These are phyloP conservation scores for Ornithoptera priamus DNA, from an alignment of 2,888 invertebrate genomes.

Conservation along the genomic window DNA sequence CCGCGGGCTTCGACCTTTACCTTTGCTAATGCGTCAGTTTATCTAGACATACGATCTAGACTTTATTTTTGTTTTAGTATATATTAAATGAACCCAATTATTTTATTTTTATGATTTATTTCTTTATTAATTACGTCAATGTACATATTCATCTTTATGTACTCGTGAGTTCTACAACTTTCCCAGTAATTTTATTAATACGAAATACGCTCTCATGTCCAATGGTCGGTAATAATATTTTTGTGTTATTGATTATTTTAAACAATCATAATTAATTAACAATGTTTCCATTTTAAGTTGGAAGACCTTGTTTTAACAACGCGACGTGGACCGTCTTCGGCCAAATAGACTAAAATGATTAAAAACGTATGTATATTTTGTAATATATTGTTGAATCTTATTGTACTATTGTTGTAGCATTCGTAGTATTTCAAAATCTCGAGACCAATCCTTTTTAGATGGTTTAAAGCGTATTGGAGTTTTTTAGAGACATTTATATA, in stretches of 20 bases:
- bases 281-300: background rate
- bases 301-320: slow-evolving; percentile 21
- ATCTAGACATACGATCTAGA: slow-evolving; percentile 1
- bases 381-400: slow-evolving; percentile 69
- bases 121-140: too few relatives aligned
- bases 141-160: background rate
- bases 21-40: slow-evolving; percentile 3
- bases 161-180: background rate
- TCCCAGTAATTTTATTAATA: too few relatives aligned
- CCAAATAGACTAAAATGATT: slow-evolving; percentile 38
- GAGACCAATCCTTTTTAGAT: slow-evolving; percentile 75
- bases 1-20: slow-evolving; percentile 18
- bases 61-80: background rate
- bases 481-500: slow-evolving; percentile 72
- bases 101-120: too few relatives aligned
- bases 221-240: background rate
- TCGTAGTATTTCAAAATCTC: slow-evolving; percentile 71
- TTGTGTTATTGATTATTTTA: background rate
- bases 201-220: too few relatives aligned
- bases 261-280: background rate
- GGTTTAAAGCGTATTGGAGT: slow-evolving; percentile 64
- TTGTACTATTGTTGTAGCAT: slow-evolving; percentile 61
- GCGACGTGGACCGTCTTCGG: slow-evolving; percentile 31
- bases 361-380: slow-evolving; percentile 68
- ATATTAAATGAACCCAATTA: too few relatives aligned